These are phyloP conservation scores for Chelon labrosus DNA, from an alignment of 2,797 vertebrate genomes.

Conservation along the genomic window DNA sequence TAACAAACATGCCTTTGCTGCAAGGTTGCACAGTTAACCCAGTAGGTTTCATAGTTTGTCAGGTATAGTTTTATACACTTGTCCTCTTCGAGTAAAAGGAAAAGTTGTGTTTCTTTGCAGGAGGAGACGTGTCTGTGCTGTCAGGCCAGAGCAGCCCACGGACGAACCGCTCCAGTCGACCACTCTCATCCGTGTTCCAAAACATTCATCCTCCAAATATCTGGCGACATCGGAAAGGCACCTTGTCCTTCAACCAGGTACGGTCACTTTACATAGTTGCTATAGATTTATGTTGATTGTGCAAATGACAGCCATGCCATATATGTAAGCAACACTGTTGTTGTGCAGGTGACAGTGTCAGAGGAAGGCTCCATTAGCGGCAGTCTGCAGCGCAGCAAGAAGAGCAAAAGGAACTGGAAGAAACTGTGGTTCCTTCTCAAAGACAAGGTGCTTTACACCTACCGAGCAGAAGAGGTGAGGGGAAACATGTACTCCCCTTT, in stretches of 20 bases:
- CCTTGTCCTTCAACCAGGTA: conserved; percentile 91
- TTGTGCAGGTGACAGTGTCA: conserved; percentile 65
- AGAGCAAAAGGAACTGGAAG: conserved; percentile 95
- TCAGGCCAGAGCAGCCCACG: conserved; percentile 86
- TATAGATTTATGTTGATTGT: neutral
- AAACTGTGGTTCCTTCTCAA: conserved; percentile 98
- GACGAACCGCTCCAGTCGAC: conserved; percentile 86
- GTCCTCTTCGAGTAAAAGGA: conserved; percentile 14
- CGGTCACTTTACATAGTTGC: neutral
- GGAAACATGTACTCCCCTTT: conserved; percentile 72
- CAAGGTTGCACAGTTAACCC: neutral
- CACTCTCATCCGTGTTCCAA: conserved; percentile 94
- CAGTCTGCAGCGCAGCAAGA: conserved; percentile 92
- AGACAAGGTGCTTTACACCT: conserved; percentile 99
- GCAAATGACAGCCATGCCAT: neutral
- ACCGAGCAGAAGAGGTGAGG: conserved; percentile 92
- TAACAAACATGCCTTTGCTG: neutral
- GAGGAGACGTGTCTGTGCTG: conserved; percentile 68
- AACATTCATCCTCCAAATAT: conserved; percentile 93
- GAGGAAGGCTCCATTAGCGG: conserved; percentile 90
- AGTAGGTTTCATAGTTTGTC: neutral
- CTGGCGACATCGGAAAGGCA: conserved; percentile 93
- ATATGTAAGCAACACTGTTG: conserved; percentile 1
- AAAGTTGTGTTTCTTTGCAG: conserved; percentile 71
- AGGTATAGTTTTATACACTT: too few species aligned